These are phyloP conservation scores for Sepioteuthis lessoniana DNA, from an alignment of 2,888 invertebrate species.

Conservation along the genomic window DNA sequence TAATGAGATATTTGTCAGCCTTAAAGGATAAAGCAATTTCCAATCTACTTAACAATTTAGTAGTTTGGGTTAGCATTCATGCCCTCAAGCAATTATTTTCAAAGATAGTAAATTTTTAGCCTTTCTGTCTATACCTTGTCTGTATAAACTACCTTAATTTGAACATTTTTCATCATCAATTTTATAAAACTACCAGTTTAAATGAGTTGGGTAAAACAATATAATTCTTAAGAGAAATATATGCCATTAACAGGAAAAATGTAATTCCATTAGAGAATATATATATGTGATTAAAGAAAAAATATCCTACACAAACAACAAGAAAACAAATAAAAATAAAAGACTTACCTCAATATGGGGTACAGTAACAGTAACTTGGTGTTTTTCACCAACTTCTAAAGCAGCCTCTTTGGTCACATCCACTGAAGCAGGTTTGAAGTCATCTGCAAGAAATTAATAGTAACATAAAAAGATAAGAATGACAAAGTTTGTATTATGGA, in stretches of 20 bases:
- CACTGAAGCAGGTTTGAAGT: slow-evolving; percentile 98
- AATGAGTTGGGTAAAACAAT: no score
- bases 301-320: not conserved
- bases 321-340: no score
- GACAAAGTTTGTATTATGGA: not conserved
- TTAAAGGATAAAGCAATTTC: no score
- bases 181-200: no score
- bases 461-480: not conserved
- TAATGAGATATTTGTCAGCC: no score
- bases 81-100: no score
- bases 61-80: no score
- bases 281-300: not conserved
- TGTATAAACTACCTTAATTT: no score
- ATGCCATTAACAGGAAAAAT: not conserved
- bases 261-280: not conserved
- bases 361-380: slow-evolving; percentile 88
- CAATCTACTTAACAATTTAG: no score
- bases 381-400: slow-evolving; percentile 90
- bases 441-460: slow-evolving; percentile 81
- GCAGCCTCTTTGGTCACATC: slow-evolving; percentile 92
- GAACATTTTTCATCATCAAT: no score
- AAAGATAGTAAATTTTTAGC: no score
- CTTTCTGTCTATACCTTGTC: no score
- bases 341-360: slow-evolving; percentile 86
- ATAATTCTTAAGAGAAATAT: not conserved